Evolutionary conservation across 2,113 vertebrate genomes (phyloP).

Genomic region (Sphyrna mokarran): DNA sequence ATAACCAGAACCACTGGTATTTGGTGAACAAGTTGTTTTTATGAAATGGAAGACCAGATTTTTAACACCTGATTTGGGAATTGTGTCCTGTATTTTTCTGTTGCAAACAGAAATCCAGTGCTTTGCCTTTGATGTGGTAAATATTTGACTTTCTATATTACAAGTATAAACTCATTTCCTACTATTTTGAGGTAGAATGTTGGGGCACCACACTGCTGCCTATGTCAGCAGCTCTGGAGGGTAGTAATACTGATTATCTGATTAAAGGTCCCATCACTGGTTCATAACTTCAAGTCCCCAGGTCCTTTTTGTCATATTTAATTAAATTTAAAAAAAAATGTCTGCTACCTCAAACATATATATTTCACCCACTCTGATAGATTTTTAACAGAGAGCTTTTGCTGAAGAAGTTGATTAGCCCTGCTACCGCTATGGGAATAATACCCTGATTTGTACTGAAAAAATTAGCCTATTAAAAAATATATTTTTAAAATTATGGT

Average conservation of each 20-base stretch:
- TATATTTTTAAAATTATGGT: background rate
- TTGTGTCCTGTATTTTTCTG: background rate
- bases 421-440: background rate
- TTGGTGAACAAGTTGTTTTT: background rate
- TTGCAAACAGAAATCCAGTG: background rate
- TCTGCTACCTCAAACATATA: constrained; percentile 2
- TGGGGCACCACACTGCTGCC: background rate
- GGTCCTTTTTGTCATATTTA: constrained; percentile 31
- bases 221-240: background rate
- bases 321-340: constrained; percentile 13
- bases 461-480: background rate
- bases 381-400: constrained; percentile 9
- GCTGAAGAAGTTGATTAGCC: background rate
- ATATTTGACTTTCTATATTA: background rate
- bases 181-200: background rate
- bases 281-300: constrained; percentile 26
- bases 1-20: background rate
- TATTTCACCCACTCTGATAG: background rate
- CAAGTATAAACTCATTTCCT: background rate
- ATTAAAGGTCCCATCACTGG: background rate
- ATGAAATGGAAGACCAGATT: background rate
- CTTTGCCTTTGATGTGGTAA: background rate
- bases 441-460: constrained; percentile 12
- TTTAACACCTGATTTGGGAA: background rate
- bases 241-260: background rate